These are phyloP conservation scores for Ditula angustiorana DNA, from an alignment of 2,888 invertebrate genomes.

Conservation along the genomic window DNA sequence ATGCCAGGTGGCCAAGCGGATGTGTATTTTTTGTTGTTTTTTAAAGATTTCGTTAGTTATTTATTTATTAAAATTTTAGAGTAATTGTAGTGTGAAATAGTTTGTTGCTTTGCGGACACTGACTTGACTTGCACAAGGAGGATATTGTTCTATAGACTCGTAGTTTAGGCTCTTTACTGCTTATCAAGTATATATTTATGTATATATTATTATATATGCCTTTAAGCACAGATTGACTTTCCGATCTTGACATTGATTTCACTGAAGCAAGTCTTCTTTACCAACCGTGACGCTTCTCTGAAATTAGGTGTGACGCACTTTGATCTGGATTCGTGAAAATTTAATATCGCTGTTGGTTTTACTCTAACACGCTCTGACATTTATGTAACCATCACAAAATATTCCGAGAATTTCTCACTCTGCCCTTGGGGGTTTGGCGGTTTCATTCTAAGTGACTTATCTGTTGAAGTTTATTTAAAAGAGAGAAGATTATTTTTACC, in stretches of 20 bases:
- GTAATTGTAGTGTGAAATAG: no score
- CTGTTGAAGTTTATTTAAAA: not conserved
- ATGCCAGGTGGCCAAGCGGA: no score
- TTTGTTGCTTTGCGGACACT: no score
- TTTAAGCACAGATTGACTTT: not conserved
- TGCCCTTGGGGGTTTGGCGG: not conserved
- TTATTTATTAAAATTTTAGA: no score
- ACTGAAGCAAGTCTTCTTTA: not conserved
- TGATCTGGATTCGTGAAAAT: constrained; percentile 20
- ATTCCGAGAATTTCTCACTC: not conserved
- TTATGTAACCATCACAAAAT: not conserved
- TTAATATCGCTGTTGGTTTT: constrained; percentile 15
- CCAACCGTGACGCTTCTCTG: no score
- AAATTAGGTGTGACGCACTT: constrained; percentile 8
- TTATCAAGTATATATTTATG: no score
- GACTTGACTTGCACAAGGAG: no score
- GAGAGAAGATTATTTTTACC: not conserved
- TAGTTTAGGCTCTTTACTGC: no score
- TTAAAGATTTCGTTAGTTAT: no score
- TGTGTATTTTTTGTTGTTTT: no score
- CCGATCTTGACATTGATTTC: not conserved
- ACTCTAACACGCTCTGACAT: constrained; percentile 11
- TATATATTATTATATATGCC: no score
- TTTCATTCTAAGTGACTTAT: not conserved
- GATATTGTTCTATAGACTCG: no score